Base-by-base conservation (phyloP, 2,888 invertebrate species). In the Drosophila histrio region DNA sequence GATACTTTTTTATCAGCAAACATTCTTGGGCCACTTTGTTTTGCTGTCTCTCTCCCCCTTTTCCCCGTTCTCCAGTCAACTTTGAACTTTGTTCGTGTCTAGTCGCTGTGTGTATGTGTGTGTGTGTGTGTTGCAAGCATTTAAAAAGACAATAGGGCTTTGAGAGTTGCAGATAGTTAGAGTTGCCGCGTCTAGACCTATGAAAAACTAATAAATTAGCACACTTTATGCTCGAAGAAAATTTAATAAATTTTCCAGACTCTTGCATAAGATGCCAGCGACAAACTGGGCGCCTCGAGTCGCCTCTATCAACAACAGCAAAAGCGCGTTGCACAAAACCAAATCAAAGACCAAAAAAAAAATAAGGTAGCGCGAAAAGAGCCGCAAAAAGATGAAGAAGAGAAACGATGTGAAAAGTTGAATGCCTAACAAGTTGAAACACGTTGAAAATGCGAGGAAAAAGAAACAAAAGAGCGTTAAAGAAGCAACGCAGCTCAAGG, bases 371-470 rank as follows among this genome's bases (percentile, higher is more conserved):
- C 54, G 34, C 52, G 13, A 47, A 50, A 46, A 54, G 52, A 38
- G 70, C 67, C 71, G 52, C 32, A 59, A 56, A 67, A 62, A 57
- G 49, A 58, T 56, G 36, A 50, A 69, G 70, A 60, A 68, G 65
- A 68, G 65, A 78, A 83, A 72, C 87, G 87, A 86, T 83, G 83
- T 83, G 83, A 83, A 83, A 86, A 86, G 72, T 88, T 79, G 80
- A 79, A 83, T 83, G 77, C 69, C 80, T 76, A 79, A 79, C 79
- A 81, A 81, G 75, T 79, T 87, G 86, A 71, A 78, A 77, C 69
- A 77, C 77, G 79, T 65, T 70, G 64, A 69, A 79, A 82, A 84
- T 75, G 77, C 79, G 53, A 70, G 60, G 52, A 49, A 61, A 66
- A 43, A 4, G 56, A 74, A 74, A 79, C 60, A 70, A 84, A 79